These are phyloP conservation scores for mouse (Mus musculus) DNA, from an alignment of 2,113 vertebrate genomes.

Conservation along the genomic window GRCm39 chr4:55048001-55048500, in stretches of 20 bases:
- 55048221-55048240: not conserved
- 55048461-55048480: slow-evolving; percentile 74
- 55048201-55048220: not conserved
- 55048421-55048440: not conserved
- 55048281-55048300: slow-evolving; percentile 7
- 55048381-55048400: slow-evolving; percentile 23
- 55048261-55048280: slow-evolving; percentile 65
- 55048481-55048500: slow-evolving; percentile 70
- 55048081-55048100: not conserved
- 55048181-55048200: not conserved
- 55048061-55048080: not conserved
- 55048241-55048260: not conserved
- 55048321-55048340: slow-evolving; percentile 66
- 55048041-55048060: not conserved
- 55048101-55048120: not conserved
- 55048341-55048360: slow-evolving; percentile 60
- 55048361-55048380: slow-evolving; percentile 62
- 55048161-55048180: not conserved
- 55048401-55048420: slow-evolving; percentile 58
- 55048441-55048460: slow-evolving; percentile 71
- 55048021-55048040: not conserved
- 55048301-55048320: slow-evolving; percentile 72
- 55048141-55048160: not conserved
- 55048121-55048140: not conserved
- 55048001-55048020: not conserved